Conservation (phyloP, 2,113 vertebrate genomes). For the Polypterus bichir region DNA sequence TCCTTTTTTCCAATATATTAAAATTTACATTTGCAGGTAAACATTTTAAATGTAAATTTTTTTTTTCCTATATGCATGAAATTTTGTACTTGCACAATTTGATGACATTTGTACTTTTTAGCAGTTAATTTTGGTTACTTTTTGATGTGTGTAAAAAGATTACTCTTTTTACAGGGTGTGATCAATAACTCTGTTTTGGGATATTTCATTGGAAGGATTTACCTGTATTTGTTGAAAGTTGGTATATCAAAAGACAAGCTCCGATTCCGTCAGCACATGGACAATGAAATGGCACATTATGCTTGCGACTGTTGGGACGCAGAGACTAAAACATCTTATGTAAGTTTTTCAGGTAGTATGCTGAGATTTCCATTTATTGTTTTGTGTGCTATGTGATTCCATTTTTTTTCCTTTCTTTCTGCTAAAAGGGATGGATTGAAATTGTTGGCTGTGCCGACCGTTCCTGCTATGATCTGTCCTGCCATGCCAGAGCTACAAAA, state of each 20-base stretch:
- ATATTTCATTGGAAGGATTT: constrained; percentile 97
- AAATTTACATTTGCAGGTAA: no score
- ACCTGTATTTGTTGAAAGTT: constrained; percentile 89
- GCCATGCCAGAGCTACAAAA: constrained; percentile 83
- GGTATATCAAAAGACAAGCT: constrained; percentile 84
- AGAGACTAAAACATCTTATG: constrained; percentile 92
- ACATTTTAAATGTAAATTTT: no score
- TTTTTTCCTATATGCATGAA: no score
- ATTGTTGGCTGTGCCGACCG: constrained; percentile 93
- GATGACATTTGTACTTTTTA: no score
- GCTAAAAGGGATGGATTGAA: constrained; percentile 87
- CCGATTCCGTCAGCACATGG: constrained; percentile 97
- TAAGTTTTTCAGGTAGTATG: constrained; percentile 34
- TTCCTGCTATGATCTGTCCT: constrained; percentile 85
- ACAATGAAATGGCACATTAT: constrained; percentile 98
- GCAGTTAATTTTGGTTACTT: no score
- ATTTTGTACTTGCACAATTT: no score
- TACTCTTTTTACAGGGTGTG: constrained; percentile 57
- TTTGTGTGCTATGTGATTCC: no score
- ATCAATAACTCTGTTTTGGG: constrained; percentile 96
- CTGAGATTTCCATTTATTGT: no score
- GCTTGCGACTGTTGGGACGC: constrained; percentile 98
- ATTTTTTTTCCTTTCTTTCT: not conserved
- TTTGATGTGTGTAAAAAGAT: no score
- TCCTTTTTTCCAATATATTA: no score